Evolutionary conservation across 2,888 invertebrate genomes (phyloP).

Genomic region (Hirtodrosophila alboralis): DNA sequence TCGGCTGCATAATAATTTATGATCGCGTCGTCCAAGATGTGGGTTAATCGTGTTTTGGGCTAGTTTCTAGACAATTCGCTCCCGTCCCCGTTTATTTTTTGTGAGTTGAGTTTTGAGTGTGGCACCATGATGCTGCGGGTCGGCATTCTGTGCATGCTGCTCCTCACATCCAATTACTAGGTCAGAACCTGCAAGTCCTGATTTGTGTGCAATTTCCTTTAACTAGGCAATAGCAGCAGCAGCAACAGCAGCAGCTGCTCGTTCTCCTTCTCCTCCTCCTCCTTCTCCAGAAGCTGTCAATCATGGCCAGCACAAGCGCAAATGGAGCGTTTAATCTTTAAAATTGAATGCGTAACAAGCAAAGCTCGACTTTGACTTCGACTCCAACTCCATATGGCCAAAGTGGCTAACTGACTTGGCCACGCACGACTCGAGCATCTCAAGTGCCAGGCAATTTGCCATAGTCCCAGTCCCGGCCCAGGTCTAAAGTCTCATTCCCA

Average conservation of each 20-base stretch:
- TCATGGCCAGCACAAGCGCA: constrained; percentile 28
- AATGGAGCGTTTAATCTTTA: constrained; percentile 49
- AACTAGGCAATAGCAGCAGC: constrained; percentile 38
- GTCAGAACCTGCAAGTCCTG: constrained; percentile 80
- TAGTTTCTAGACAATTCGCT: constrained; percentile 65
- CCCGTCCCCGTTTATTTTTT: constrained; percentile 11
- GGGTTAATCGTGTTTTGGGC: constrained; percentile 85
- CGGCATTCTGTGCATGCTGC: constrained; percentile 54
- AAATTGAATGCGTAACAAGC: constrained; percentile 41
- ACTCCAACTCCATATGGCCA: constrained; percentile 24
- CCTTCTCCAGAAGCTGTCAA: constrained; percentile 36
- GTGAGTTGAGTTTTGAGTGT: constrained; percentile 24
- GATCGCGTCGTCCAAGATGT: constrained; percentile 84
- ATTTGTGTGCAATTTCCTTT: constrained; percentile 66
- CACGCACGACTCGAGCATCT: constrained; percentile 55
- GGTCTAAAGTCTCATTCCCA: constrained; percentile 1
- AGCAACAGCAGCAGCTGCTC: constrained; percentile 20
- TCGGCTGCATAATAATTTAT: constrained; percentile 83
- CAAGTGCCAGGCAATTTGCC: constrained; percentile 60
- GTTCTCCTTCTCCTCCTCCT: background rate
- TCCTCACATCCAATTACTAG: constrained; percentile 73
- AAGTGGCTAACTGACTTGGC: constrained; percentile 30
- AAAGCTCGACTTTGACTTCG: constrained; percentile 1
- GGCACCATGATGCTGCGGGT: constrained; percentile 28
- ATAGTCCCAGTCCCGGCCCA: constrained; percentile 7